A percentile compares a stretch with the other conserved stretches of the same genome.
These are phyloP conservation scores for Melanerpes aurifrons DNA, from an alignment of 2,113 vertebrate genomes.

Conservation along the genomic window DNA sequence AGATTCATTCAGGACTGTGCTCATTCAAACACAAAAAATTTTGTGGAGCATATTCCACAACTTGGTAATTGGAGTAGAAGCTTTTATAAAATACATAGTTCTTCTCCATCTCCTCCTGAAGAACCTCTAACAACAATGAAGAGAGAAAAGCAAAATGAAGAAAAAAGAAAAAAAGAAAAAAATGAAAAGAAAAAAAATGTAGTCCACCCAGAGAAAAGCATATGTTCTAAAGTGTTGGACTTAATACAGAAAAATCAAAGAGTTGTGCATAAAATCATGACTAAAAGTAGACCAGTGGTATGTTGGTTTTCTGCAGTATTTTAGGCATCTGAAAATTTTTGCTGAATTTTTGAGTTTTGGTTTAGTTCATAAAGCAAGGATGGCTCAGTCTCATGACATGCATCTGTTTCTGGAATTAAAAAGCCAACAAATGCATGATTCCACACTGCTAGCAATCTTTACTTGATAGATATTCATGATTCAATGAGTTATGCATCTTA, in stretches of 20 bases:
- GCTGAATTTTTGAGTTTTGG: neutral
- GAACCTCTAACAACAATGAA: neutral
- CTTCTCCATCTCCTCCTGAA: neutral
- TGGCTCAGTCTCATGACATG: neutral
- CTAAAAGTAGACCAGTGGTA: neutral
- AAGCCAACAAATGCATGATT: neutral
- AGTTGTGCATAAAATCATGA: neutral
- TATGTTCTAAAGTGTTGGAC: neutral
- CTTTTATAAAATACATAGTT: neutral
- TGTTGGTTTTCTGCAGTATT: neutral
- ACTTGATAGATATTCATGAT: conserved; percentile 18
- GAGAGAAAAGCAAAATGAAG: neutral
- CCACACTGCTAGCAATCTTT: neutral
- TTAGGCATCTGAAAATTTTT: neutral
- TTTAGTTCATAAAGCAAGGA: neutral
- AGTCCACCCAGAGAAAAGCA: neutral
- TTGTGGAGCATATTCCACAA: neutral
- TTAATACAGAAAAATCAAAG: neutral
- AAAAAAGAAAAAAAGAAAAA: neutral
- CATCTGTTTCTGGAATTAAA: conserved; percentile 39
- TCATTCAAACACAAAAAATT: neutral
- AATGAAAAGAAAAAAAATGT: neutral
- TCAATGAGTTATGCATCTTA: conserved; percentile 15
- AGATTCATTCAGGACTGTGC: neutral
- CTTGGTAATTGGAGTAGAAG: neutral